Conservation (phyloP, 2,797 vertebrate species). For the Sternarchorhynchus goeldii region DNA sequence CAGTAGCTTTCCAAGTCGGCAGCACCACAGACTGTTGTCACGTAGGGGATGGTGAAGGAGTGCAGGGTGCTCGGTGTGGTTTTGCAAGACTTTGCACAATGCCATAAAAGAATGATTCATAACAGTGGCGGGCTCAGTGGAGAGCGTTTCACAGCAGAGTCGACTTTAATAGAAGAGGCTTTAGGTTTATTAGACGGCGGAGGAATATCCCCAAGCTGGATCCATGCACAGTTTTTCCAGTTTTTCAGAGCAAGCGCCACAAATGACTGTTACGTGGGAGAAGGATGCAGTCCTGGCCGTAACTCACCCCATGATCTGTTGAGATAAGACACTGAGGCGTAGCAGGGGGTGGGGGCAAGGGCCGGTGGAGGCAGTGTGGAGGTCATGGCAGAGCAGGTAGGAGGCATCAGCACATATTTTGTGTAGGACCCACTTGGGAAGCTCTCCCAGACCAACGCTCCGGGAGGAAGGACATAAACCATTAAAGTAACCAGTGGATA, state of each 20-base stretch:
- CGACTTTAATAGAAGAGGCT: constrained; percentile 17
- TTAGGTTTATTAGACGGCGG: constrained; percentile 22
- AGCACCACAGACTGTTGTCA: neutral
- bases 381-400: constrained; percentile 55
- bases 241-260: neutral
- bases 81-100: constrained; percentile 21
- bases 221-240: neutral
- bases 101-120: constrained; percentile 33
- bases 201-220: constrained; percentile 7
- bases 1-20: neutral
- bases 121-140: constrained; percentile 26
- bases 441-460: constrained; percentile 43
- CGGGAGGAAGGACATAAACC: constrained; percentile 54
- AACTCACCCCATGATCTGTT: constrained; percentile 5
- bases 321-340: constrained; percentile 24
- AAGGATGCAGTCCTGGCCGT: neutral
- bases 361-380: constrained; percentile 17
- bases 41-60: neutral
- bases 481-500: constrained; percentile 61
- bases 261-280: constrained; percentile 4
- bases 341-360: constrained; percentile 30
- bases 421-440: constrained; percentile 65
- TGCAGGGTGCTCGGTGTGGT: neutral
- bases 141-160: constrained; percentile 29
- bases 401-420: constrained; percentile 65